Percentiles rank a stretch among this genome's conserved stretches.
phyloP scores from a whole-genome alignment of 2,797 vertebrate species.

The Apogon talboti region DNA sequence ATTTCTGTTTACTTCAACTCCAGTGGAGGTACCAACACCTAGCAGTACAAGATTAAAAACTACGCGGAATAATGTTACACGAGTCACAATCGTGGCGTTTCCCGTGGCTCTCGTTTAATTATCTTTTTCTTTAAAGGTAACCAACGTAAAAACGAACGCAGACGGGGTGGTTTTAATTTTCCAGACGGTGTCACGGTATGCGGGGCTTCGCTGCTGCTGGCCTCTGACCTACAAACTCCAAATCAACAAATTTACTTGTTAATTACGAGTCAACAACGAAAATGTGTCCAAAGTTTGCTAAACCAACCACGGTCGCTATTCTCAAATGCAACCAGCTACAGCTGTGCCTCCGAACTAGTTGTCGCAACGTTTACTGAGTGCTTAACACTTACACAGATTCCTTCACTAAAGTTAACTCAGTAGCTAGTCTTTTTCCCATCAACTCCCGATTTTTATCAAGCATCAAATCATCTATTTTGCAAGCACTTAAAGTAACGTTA shows the following conservation, averaged over 20 bases:
- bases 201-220: slow-evolving; percentile 17
- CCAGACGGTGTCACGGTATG: not conserved
- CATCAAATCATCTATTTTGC: slow-evolving; percentile 1
- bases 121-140: not conserved
- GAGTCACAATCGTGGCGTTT: not conserved
- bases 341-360: slow-evolving; percentile 5
- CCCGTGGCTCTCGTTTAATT: not conserved
- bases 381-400: not conserved
- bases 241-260: not conserved
- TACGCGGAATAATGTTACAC: not conserved
- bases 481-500: slow-evolving; percentile 1
- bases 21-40: slow-evolving; percentile 22
- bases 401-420: not conserved
- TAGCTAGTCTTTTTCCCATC: slow-evolving; percentile 10
- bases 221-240: slow-evolving; percentile 23
- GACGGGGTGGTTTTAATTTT: slow-evolving; percentile 2
- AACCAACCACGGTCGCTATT: not conserved
- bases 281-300: not conserved
- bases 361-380: slow-evolving; percentile 1
- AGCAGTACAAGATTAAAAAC: slow-evolving; percentile 1
- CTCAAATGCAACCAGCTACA: not conserved
- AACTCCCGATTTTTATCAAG: not conserved
- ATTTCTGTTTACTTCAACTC: slow-evolving; percentile 81
- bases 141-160: not conserved
- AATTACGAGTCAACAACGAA: not conserved